A percentile compares a stretch with the other conserved stretches of the same genome.
Evolutionary conservation across 2,797 vertebrate genomes (phyloP).

Genomic region (Falco cherrug): DNA sequence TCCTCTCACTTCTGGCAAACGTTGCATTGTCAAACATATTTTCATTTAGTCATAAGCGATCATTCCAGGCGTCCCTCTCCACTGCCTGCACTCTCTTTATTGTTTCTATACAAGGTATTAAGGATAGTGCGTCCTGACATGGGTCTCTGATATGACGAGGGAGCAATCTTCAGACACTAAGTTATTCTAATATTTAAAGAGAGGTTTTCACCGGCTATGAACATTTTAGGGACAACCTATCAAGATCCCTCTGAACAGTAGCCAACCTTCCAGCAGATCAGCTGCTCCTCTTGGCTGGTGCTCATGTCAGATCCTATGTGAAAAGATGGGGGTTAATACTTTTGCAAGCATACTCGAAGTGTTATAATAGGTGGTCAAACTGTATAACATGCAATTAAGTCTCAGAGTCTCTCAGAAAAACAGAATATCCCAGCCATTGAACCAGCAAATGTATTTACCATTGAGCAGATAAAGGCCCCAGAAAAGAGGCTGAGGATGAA

Average conservation of each 20-base stretch:
- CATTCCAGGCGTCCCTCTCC: not conserved
- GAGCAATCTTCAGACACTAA: not conserved
- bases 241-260: not conserved
- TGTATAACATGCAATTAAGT: not conserved
- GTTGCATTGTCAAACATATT: not conserved
- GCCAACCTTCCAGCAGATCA: not conserved
- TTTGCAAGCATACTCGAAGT: not conserved
- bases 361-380: not conserved
- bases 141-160: not conserved
- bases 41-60: not conserved
- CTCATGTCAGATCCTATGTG: not conserved
- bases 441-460: not conserved
- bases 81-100: not conserved
- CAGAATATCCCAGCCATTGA: not conserved
- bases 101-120: not conserved
- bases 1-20: not conserved
- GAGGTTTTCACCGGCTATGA: not conserved
- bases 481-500: not conserved
- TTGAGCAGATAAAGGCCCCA: not conserved
- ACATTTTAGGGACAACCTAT: not conserved
- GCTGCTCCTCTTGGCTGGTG: not conserved
- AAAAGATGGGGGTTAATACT: not conserved
- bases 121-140: not conserved
- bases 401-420: not conserved
- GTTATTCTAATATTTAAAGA: not conserved